Conservation (phyloP, 2,888 invertebrate genomes). For the Tiliacea citrago region DNA sequence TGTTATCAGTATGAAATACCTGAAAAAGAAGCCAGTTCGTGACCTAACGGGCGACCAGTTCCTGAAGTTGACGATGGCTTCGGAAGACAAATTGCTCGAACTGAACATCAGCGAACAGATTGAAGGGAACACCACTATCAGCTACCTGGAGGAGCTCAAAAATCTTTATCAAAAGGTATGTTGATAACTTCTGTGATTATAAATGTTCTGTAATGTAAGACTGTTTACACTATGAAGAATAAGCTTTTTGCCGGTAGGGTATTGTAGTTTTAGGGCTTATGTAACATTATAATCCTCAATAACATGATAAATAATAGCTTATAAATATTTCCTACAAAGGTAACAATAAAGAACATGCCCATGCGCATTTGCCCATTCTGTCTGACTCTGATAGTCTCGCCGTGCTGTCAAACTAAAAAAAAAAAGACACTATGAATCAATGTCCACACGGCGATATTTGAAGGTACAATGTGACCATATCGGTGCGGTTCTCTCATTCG, state of each 20-base stretch:
- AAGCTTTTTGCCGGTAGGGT: background rate
- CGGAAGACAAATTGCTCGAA: slow-evolving; percentile 95
- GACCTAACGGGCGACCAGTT: slow-evolving; percentile 97
- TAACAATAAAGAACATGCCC: background rate
- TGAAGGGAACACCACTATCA: slow-evolving; percentile 94
- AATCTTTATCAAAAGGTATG: slow-evolving; percentile 94
- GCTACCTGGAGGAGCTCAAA: slow-evolving; percentile 97
- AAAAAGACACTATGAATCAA: too few species aligned
- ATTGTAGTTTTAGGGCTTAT: background rate
- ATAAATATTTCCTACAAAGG: background rate
- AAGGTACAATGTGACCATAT: too few species aligned
- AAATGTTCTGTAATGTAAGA: background rate
- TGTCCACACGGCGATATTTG: too few species aligned
- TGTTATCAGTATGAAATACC: slow-evolving; percentile 93
- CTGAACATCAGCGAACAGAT: slow-evolving; percentile 94
- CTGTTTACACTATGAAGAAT: background rate
- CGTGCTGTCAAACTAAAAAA: too few species aligned
- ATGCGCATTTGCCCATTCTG: background rate
- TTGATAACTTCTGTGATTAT: background rate
- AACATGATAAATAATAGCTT: background rate
- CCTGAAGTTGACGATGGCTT: slow-evolving; percentile 95
- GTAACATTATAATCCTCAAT: background rate
- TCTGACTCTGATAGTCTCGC: too few species aligned
- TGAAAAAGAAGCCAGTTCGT: slow-evolving; percentile 97
- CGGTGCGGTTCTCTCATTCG: too few species aligned